These are phyloP conservation scores for Gymnocephalus cernua DNA, from an alignment of 2,113 vertebrate species.

Conservation along the genomic window DNA sequence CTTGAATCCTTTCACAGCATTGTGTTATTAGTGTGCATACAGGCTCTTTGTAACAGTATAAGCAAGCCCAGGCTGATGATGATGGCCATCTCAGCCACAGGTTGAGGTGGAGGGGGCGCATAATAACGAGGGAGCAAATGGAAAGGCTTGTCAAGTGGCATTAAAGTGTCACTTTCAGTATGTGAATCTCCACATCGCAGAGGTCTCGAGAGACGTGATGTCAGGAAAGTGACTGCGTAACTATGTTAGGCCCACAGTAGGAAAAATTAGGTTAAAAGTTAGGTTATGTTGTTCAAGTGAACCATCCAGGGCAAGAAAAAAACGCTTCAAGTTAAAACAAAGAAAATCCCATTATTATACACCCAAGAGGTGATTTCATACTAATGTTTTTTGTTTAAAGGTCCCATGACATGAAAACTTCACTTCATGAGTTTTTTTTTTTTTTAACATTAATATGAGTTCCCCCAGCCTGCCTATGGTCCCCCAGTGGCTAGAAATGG, in stretches of 20 bases:
- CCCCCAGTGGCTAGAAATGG: no score
- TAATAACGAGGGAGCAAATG: conserved; percentile 57
- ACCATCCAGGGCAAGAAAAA: background rate
- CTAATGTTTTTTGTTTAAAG: background rate
- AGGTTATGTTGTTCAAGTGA: conserved; percentile 16
- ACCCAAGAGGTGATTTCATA: background rate
- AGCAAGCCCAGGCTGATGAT: conserved; percentile 41
- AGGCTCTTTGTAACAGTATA: conserved; percentile 23
- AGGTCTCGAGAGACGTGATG: background rate
- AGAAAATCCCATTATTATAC: background rate
- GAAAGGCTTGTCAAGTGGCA: conserved; percentile 60
- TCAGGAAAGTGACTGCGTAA: conserved; percentile 6
- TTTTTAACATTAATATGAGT: no score
- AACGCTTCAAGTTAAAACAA: background rate
- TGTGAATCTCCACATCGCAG: conserved; percentile 38
- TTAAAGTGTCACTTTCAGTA: conserved; percentile 54
- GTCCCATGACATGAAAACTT: no score
- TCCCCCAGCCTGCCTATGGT: no score
- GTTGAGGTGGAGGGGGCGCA: conserved; percentile 31
- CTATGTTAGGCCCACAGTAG: background rate
- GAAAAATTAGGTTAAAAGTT: no score
- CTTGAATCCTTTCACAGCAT: conserved; percentile 9
- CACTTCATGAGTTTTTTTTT: no score
- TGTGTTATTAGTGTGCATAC: conserved; percentile 23
- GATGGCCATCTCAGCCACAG: conserved; percentile 49